Conservation (phyloP, 2,113 vertebrate species). For the Raphicerus campestris region DNA sequence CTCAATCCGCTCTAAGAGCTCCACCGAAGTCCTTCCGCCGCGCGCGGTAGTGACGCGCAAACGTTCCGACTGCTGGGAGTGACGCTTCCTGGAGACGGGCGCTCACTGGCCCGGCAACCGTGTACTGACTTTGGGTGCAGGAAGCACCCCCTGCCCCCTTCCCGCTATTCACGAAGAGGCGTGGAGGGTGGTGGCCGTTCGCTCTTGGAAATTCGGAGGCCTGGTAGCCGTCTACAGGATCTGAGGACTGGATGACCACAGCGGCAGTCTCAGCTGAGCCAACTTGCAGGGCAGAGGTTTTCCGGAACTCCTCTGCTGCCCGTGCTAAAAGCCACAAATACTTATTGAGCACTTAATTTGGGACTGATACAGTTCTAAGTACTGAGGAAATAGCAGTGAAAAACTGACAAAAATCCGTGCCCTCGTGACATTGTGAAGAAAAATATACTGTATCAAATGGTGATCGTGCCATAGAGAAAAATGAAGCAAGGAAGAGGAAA, state of each 20-base stretch:
- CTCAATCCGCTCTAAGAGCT: accelerated
- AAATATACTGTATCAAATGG: background rate
- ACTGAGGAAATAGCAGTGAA: background rate
- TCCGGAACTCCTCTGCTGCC: background rate
- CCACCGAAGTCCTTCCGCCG: background rate
- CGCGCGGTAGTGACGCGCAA: accelerated
- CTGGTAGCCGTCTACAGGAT: background rate
- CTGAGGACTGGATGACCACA: background rate
- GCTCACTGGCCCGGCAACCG: accelerated
- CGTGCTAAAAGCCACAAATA: background rate
- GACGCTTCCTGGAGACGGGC: accelerated
- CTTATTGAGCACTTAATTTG: background rate
- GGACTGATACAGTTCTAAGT: background rate
- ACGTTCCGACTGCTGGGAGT: slow-evolving; percentile 2
- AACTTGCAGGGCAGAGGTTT: background rate
- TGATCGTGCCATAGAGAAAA: background rate
- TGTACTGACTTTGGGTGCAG: accelerated
- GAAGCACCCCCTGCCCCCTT: accelerated
- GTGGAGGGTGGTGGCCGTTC: background rate
- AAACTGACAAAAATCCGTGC: background rate
- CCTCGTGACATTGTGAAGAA: background rate
- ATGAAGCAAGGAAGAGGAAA: background rate
- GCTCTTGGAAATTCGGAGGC: background rate
- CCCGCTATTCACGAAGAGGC: background rate
- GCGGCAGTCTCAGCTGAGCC: background rate